Evolutionary conservation across 2,888 invertebrate species (phyloP).

Genomic region (Apantesis nais): DNA sequence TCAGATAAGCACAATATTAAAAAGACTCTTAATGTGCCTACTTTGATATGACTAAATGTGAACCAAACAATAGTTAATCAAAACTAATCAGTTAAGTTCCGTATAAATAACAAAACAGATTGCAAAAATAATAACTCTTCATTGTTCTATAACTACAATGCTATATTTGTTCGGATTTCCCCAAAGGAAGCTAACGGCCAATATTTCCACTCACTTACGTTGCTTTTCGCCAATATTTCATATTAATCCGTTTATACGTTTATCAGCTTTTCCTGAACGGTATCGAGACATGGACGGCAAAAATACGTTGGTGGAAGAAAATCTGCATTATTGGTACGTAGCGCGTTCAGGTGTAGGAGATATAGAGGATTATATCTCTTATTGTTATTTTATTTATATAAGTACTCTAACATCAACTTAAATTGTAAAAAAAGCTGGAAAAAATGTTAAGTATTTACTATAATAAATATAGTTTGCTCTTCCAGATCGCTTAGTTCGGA

Average conservation of each 20-base stretch:
- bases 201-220: slow-evolving; percentile 57
- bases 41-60: not conserved
- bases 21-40: not conserved
- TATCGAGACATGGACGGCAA: slow-evolving; percentile 39
- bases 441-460: not conserved
- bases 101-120: slow-evolving; percentile 4
- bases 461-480: not conserved
- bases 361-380: slow-evolving; percentile 13
- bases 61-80: not conserved
- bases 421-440: not conserved
- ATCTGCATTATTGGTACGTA: slow-evolving; percentile 26
- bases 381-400: not conserved
- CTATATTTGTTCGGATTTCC: slow-evolving; percentile 41
- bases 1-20: not conserved
- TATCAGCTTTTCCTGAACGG: slow-evolving; percentile 55
- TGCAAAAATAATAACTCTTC: slow-evolving; percentile 32
- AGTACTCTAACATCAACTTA: not conserved
- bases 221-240: slow-evolving; percentile 59
- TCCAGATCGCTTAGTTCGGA: not conserved
- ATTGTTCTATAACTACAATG: slow-evolving; percentile 39
- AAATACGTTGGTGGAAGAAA: slow-evolving; percentile 35
- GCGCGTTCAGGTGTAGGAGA: slow-evolving; percentile 2
- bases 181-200: slow-evolving; percentile 47
- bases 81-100: not conserved
- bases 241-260: slow-evolving; percentile 61